Evolutionary conservation across 2,888 invertebrate genomes (phyloP), one percentile per base, ranked within the genome.

Genomic region (Salpingus planirostris): DNA sequence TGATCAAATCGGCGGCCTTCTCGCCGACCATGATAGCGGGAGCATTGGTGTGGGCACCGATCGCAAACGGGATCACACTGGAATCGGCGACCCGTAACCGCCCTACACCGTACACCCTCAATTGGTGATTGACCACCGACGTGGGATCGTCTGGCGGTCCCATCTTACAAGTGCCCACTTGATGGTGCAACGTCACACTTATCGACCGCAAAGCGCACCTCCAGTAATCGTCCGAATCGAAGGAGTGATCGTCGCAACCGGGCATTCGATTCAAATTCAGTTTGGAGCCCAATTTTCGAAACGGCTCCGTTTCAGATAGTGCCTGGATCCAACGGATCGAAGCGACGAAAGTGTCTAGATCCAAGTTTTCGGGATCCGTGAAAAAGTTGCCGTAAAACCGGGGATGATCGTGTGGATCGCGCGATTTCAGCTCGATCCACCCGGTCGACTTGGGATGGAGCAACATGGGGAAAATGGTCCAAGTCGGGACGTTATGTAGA

Each of bases 1-100:
- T 73, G 29, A 80, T 72, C 57, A 78, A 65, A 53, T 77, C 79
- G 0, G 80, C 71, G 2, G 71, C 80, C 47, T 80, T 82, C 60
- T 84, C 83, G n/a, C 76, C 81, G 26, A 81, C 73, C 74, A 80
- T 78, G 42, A 74, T 71, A 1, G 76, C 70, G 1, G 78, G 76
- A 1, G 78, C 79, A 52, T 76, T 73, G 1, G 78, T 80, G 52
- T 82, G 80, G 2, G 78, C 76, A 2, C 76, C 71, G 13, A 75
- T 59, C 1, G 77, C 71, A 4, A 68, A 59, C 0, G 80, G 79
- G 45, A 75, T 74, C 18, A 83, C 62, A 43, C 81, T 78, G 2
- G 76, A 73, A 55, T 80, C 80, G 1, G 68, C 76, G 1, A 80
- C 77, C 2, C 80, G 66, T 15, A 80, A 55, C 2, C 61, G 62